Conservation (phyloP, 2,888 invertebrate species). For the Deladenus siricidicola region DNA sequence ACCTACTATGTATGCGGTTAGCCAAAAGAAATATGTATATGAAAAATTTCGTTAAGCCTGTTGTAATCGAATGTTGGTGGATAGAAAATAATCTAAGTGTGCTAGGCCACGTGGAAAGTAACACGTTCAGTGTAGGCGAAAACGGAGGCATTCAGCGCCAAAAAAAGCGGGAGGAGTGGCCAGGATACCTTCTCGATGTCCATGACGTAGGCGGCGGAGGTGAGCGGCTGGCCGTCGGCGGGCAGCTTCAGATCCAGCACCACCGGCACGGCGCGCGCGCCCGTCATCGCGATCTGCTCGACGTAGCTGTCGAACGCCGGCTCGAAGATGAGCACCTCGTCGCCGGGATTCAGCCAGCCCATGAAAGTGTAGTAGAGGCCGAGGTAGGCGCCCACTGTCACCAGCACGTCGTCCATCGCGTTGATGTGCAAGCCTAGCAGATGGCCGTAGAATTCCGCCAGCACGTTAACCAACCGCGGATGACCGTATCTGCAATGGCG, state of each 20-base stretch:
- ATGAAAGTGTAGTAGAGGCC: constrained; percentile 77
- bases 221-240: constrained; percentile 18
- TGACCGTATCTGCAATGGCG: constrained; percentile 40
- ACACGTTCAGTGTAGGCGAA: no score
- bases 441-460: constrained; percentile 76
- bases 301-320: constrained; percentile 97
- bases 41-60: no score
- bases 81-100: no score
- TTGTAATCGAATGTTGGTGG: no score
- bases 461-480: constrained; percentile 68
- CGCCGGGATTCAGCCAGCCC: constrained; percentile 73
- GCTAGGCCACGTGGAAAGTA: no score
- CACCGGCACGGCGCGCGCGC: constrained; percentile 74
- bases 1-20: no score
- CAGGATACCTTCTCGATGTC: constrained; percentile 74
- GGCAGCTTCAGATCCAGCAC: constrained; percentile 60
- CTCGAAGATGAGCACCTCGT: constrained; percentile 70
- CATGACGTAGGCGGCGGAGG: constrained; percentile 78
- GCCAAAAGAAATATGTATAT: no score
- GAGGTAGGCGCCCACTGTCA: constrained; percentile 88
- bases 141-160: no score
- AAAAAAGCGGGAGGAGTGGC: no score
- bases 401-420: constrained; percentile 74
- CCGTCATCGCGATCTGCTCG: constrained; percentile 64
- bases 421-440: constrained; percentile 71